Evolutionary conservation across 1,140 invertebrate genomes (phyloP).

Genomic region (Conus ventricosus): DNA sequence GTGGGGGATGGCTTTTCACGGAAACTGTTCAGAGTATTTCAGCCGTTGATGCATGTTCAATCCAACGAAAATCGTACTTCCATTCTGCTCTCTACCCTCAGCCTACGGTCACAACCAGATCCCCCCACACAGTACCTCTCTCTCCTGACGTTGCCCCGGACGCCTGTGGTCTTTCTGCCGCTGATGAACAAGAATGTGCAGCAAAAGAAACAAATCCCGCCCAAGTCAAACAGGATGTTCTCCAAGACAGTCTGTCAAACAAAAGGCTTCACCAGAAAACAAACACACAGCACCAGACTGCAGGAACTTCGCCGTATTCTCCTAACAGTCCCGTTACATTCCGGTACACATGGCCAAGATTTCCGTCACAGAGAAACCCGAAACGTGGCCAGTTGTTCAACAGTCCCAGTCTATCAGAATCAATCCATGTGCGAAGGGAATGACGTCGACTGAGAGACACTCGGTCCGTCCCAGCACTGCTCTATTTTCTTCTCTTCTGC

Average conservation of each 20-base stretch:
- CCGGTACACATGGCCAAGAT: no score
- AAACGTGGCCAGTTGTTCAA: no score
- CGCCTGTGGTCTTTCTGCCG: neutral
- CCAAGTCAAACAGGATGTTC: neutral
- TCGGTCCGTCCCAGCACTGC: neutral
- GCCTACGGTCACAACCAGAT: no score
- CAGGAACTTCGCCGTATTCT: neutral
- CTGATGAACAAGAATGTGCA: neutral
- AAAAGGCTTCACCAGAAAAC: neutral
- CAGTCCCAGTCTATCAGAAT: neutral
- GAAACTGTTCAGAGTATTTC: no score
- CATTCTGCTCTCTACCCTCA: no score
- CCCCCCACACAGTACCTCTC: no score
- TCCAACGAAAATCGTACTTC: no score
- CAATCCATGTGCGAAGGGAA: neutral
- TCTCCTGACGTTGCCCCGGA: neutral
- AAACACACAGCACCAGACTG: neutral
- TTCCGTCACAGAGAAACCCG: neutral
- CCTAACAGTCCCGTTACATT: neutral
- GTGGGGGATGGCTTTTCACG: neutral
- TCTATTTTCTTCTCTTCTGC: conserved; percentile 2
- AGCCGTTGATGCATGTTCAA: no score
- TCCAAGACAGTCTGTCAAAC: neutral
- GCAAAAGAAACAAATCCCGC: neutral
- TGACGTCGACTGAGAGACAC: neutral